Conservation (phyloP, 1,140 invertebrate genomes). For the Hetaerina americana region DNA sequence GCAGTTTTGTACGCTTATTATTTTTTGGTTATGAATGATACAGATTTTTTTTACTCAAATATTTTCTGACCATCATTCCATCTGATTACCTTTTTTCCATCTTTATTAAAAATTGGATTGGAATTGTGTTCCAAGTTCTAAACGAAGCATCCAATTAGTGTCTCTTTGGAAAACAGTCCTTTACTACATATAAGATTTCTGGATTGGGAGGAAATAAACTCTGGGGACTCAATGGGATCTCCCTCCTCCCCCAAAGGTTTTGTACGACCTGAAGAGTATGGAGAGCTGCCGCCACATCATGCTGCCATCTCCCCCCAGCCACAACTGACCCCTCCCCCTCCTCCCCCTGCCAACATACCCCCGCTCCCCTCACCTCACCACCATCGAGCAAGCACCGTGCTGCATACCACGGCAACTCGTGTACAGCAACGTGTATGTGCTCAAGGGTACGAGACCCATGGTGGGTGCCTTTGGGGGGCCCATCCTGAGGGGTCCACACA, state of each 20-base stretch:
- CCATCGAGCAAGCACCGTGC: too few relatives aligned
- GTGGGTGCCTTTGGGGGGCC: neutral
- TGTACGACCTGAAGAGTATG: constrained; percentile 6
- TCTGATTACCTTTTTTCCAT: neutral
- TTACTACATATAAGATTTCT: neutral
- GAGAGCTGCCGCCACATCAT: neutral
- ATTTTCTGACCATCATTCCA: too few relatives aligned
- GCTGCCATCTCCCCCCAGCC: neutral
- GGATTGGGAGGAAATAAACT: neutral
- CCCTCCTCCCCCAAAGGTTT: neutral
- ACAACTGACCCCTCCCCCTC: neutral
- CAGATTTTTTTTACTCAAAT: too few relatives aligned
- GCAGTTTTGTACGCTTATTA: too few relatives aligned
- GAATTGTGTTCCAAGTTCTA: neutral
- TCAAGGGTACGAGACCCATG: neutral
- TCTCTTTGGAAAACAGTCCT: neutral
- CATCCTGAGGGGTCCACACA: neutral
- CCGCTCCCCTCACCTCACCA: too few relatives aligned
- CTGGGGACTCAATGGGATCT: neutral
- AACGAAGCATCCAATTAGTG: neutral
- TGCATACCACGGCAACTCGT: neutral
- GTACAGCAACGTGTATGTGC: neutral
- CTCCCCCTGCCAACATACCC: neutral
- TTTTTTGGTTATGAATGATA: too few relatives aligned
- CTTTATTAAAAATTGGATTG: neutral